Evolutionary conservation across 2,888 invertebrate genomes (phyloP), one percentile per base, ranked within the genome.

Genomic region (Chydorus sphaericus): DNA sequence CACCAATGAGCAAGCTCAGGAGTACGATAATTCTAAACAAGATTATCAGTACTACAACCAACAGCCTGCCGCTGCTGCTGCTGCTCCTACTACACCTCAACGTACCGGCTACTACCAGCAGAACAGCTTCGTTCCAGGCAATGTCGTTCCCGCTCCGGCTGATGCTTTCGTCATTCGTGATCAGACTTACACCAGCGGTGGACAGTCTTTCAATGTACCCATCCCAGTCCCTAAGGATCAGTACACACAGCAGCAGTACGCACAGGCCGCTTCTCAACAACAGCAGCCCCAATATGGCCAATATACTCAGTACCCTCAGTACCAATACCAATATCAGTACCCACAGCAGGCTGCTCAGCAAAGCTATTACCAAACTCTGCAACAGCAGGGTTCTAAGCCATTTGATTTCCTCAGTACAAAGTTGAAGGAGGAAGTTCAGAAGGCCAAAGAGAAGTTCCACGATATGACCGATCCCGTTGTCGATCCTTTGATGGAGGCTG

Each of bases 401-500:
- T 16, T 55, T 20, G 49, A 55, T 10, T 33, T 29, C n/a, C 16
- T 55, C 8, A 33, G 48, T 11, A 33, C 29, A 31, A 55, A 55
- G 36, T 20, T 57, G 7, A 57, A 55, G 54, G 81, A 80, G 58
- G 82, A 82, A 48, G 76, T 85, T 33, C 80, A 82, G 62, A 80
- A 73, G 38, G 80, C 85, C 0, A 80, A 82, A 57, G 78, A 82
- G 61, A 78, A 78, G 26, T 78, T 85, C 59, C 80, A 82, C 48
- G 79, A 80, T 61, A 67, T 83, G 11, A 76, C 81, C 1, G 73
- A 73, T 56, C 81, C 81, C 3, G 81, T 83, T 1, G 72, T 82
- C 29, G 83, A 83, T 57, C 85, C 86, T 0, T 68, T 86, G 31
- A 78, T 84, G 1, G 85, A 85, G 69, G 85, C 84, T 0, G 82